Evolutionary conservation across 92 coral and sea anemone species (phyloP), one percentile per base, ranked within the genome.

Genomic region (Galaxea fascicularis): DNA sequence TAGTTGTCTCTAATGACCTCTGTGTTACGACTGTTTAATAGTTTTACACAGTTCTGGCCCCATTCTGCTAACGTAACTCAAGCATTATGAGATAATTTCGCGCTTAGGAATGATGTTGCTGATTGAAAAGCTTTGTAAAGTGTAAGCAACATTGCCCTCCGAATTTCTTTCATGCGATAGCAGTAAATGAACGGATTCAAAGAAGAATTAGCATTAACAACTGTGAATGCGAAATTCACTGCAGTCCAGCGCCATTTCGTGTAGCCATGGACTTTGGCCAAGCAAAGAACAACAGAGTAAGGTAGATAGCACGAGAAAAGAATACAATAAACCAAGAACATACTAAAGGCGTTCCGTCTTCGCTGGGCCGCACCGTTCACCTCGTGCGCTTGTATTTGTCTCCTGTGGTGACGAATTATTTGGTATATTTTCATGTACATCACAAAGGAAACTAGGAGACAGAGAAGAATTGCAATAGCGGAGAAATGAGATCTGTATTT

Each of bases 121-220:
- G 3, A 6, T 35, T 35, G 41, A 24, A 82, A 82, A 71, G 59
- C 25, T 15, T 46, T 26, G 44, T 71, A 70, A 35, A 83, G 24
- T 18, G 82, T 74, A 20, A 25, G 73, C 13, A 64, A 20, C 10
- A 83, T 83, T 8, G 87, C 87, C 10, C 62, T 62, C 21, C 87
- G 80, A n/a, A 83, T 83, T 0, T 83, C 87, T 15, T 65, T 62
- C 82, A 83, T 73, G 18, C 87, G 87, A 31, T 75, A 83, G 25
- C 87, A 83, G 44, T 83, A 83, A 47, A 83, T 74, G 25, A 83
- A 18, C 10, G 87, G 87, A 25, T 83, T 83, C 10, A 83, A 13
- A 22, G 74, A 64, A 17, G 87, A 83, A 45, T 83, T 83, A 4
- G 74, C 60, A 25, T 83, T 62, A 8, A 83, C 24, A 62, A 83